Evolutionary conservation across 2,888 invertebrate species (phyloP).

Genomic region (Miltochrista miniata): DNA sequence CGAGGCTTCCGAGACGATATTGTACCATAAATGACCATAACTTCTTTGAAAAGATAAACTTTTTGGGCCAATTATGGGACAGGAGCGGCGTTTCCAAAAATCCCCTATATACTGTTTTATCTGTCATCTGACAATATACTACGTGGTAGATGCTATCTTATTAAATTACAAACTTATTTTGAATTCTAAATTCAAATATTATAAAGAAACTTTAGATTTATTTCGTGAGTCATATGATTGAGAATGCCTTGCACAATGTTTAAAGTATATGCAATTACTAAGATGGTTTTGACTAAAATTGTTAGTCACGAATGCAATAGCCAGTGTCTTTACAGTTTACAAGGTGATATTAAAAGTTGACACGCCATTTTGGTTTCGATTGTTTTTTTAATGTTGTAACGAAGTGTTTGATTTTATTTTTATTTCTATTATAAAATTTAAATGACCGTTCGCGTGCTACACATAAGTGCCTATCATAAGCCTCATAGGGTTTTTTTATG

Average conservation of each 20-base stretch:
- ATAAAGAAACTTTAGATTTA: conserved; percentile 2
- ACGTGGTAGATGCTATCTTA: conserved; percentile 71
- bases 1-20: conserved; percentile 60
- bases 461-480: neutral
- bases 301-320: conserved; percentile 71
- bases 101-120: conserved; percentile 66
- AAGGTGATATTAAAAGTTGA: conserved; percentile 70
- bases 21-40: conserved; percentile 70
- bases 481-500: too few relatives aligned
- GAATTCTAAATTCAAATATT: neutral
- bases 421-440: conserved; percentile 5
- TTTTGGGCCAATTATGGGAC: conserved; percentile 71
- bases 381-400: conserved; percentile 35
- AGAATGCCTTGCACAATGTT: neutral
- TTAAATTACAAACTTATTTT: conserved; percentile 46
- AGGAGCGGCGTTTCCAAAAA: conserved; percentile 77
- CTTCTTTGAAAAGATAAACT: conserved; percentile 78
- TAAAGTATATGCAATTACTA: conserved; percentile 4
- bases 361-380: conserved; percentile 64
- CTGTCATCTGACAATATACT: conserved; percentile 66
- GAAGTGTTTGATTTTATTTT: conserved; percentile 19
- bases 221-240: neutral
- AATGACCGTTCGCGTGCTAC: neutral
- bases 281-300: conserved; percentile 54
- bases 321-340: conserved; percentile 64